Percentiles rank a stretch among this genome's conserved stretches.
Conservation (phyloP, 2,797 vertebrate genomes). For the Cetoscarus ocellatus region DNA sequence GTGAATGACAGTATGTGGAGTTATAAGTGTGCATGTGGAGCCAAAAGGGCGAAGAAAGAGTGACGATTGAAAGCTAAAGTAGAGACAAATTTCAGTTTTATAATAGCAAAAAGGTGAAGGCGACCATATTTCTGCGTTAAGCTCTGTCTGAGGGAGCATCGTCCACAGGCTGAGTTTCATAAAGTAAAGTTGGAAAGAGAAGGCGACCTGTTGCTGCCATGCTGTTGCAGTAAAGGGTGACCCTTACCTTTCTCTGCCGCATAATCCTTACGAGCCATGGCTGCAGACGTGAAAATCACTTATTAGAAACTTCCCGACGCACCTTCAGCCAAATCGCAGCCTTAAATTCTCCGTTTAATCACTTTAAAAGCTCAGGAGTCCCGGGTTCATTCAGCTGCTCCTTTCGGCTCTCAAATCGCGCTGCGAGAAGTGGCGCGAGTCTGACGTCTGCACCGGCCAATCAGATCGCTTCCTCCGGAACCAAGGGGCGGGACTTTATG, state of each 20-base stretch:
- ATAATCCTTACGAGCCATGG: conserved; percentile 91
- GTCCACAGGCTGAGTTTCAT: too few species aligned
- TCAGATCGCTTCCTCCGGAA: conserved; percentile 13
- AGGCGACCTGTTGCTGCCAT: conserved; percentile 68
- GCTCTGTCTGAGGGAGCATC: too few species aligned
- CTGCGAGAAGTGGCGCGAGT: conserved; percentile 86
- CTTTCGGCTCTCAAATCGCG: conserved; percentile 29
- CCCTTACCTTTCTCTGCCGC: conserved; percentile 88
- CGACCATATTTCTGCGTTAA: too few species aligned
- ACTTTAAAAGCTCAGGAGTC: background rate
- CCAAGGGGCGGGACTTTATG: conserved; percentile 60
- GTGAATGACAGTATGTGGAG: too few species aligned
- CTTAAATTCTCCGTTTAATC: conserved; percentile 3
- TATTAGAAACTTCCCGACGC: too few species aligned
- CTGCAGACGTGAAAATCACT: conserved; percentile 21
- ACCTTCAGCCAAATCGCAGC: background rate
- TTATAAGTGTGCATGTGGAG: too few species aligned
- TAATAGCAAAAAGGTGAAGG: too few species aligned
- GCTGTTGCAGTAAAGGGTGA: conserved; percentile 8
- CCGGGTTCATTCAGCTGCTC: conserved; percentile 56
- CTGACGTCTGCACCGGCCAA: conserved; percentile 70
- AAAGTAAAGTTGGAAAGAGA: background rate
- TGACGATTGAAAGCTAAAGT: too few species aligned
- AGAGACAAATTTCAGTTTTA: too few species aligned
- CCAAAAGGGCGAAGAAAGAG: too few species aligned